Base-by-base conservation (phyloP, 1,140 invertebrate genomes). In the Metaphire vulgaris region DNA sequence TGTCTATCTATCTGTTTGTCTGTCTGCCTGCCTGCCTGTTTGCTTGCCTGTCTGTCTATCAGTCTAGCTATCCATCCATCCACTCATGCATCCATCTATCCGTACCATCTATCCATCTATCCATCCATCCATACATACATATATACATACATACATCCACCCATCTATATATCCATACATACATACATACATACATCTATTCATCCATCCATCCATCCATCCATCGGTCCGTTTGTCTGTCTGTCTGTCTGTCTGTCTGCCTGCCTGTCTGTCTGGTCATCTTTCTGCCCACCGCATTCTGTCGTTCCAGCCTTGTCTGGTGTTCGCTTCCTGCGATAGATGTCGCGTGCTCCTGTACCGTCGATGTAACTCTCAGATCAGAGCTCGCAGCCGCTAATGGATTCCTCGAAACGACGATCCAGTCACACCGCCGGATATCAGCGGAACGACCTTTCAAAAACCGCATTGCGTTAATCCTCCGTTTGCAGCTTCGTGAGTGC, bases 231-330 rank as follows among this genome's bases (percentile, higher is more conserved):
- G 41, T 56, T 21, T 56, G 21, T 56, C 41, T 56, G 41, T 21
- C 41, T 56, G 41, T 56, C 41, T 56, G 41, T 56, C 41, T 56
- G 41, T 56, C 41, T n/a, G n/a, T n/a, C n/a, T n/a, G n/a, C n/a
- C n/a, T n/a, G n/a, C 21, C 41, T 56, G 41, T 56, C 41, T 56
- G 41, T 56, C 41, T 56, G 41, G 6, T 21, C n/a, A n/a, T n/a
- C n/a, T n/a, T n/a, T n/a, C n/a, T n/a, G n/a, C n/a, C n/a, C n/a
- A n/a, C n/a, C n/a, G n/a, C n/a, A n/a, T n/a, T n/a, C n/a, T n/a
- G n/a, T n/a, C n/a, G n/a, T n/a, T n/a, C n/a, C n/a, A n/a, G n/a
- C n/a, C n/a, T n/a, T n/a, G n/a, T n/a, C n/a, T n/a, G n/a, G n/a
- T n/a, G n/a, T n/a, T n/a, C n/a, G n/a, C n/a, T n/a, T n/a, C n/a